Percentiles rank a stretch among this genome's conserved stretches.
These are phyloP conservation scores for Caenorhabditis japonica DNA, from an alignment of 2,888 invertebrate species.

Conservation along the genomic window DNA sequence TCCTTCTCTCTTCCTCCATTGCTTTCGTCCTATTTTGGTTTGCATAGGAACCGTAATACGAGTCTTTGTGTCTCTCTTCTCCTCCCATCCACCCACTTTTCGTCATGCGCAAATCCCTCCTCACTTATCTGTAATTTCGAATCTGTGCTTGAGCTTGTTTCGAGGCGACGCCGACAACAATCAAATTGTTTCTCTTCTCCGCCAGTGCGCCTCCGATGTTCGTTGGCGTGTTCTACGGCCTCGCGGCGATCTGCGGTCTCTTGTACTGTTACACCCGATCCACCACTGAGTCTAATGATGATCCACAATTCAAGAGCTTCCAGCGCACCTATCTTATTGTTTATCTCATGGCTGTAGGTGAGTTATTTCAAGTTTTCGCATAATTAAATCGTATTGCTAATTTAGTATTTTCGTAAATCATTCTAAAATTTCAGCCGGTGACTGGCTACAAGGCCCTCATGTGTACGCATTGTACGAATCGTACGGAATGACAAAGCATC, in stretches of 20 bases:
- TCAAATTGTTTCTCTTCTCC: neutral
- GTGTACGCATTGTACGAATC: conserved; percentile 80
- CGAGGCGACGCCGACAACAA: conserved; percentile 11
- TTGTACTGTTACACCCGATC: conserved; percentile 77
- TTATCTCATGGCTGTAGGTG: conserved; percentile 80
- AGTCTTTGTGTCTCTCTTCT: conserved; percentile 23
- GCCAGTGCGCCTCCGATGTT: conserved; percentile 60
- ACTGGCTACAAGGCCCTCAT: conserved; percentile 81
- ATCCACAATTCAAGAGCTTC: conserved; percentile 78
- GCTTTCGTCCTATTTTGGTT: neutral
- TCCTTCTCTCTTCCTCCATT: conserved; percentile 13
- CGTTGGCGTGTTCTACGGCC: conserved; percentile 63
- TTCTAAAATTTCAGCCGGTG: conserved; percentile 79
- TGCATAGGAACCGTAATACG: conserved; percentile 19
- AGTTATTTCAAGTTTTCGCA: conserved; percentile 28
- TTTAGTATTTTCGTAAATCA: too few species aligned
- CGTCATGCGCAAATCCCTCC: conserved; percentile 4
- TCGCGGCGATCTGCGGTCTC: conserved; percentile 76
- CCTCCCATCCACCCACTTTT: conserved; percentile 11
- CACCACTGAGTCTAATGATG: conserved; percentile 58
- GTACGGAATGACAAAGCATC: conserved; percentile 79
- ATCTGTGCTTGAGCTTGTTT: conserved; percentile 9
- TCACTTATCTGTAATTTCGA: conserved; percentile 16
- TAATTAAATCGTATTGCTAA: too few species aligned
- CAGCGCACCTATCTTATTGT: conserved; percentile 79